Evolutionary conservation across 2,888 invertebrate species (phyloP), one percentile per base, ranked within the genome.

Genomic region (Apamea anceps): DNA sequence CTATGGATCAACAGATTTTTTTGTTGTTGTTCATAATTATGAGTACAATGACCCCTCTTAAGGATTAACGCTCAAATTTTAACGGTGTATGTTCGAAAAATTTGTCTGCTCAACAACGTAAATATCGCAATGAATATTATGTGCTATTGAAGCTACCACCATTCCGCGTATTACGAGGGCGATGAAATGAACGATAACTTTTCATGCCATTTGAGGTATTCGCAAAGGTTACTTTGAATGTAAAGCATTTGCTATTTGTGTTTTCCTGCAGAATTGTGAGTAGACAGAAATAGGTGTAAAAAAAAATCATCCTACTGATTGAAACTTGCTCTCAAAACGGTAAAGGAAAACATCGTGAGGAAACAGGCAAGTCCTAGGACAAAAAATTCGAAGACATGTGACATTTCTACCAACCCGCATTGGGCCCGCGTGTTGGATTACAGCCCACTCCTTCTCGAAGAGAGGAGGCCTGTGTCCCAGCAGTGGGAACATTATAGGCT

Each of bases 191-290:
- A 66, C 66, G 15, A 67, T 81, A 67, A 72, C 54, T 67, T 71
- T 81, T 54, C 54, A 85, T 51, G 60, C 25, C 66, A 25, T 67
- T 85, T 60, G 2, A 71, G 79, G 67, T 54, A 72, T 85, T 67
- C 42, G n/a, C 60, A 81, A 81, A 72, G 81, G 85, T 85, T 80
- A 72, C 12, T 80, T 62, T 66, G 72, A 66, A 72, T 45, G 85
- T 54, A 79, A 28, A 37, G 12, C 25, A 51, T 28, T 78, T 51
- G 12, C 48, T 57, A 62, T 84, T 68, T 57, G 67, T 63, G 25
- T 54, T 68, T 67, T 13, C 37, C 54, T 63, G 62, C 28, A 54
- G 28, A 81, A 48, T 57, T 57, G 10, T 15, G n/a, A 12, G 37
- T 63, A 12, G 28, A 28, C 2, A 28, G 28, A 37, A 65, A 25